Base-by-base conservation (phyloP, 2,113 vertebrate species). In the Chaenocephalus aceratus region DNA sequence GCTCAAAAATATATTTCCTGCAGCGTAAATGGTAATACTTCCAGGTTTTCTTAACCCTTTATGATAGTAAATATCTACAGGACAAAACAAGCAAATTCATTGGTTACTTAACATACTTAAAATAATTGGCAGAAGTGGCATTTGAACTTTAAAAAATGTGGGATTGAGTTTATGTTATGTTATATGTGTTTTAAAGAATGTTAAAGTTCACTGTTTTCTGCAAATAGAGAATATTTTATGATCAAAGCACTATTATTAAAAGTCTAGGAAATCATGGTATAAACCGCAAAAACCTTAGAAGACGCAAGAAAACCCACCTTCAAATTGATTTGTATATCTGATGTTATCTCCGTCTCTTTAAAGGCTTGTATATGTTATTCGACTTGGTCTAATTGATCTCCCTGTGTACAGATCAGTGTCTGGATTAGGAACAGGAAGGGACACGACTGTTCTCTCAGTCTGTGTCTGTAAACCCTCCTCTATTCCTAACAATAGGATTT, bases 401-500 rank as follows among this genome's bases (percentile, higher is more conserved):
- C 30, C 10, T 54, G n/a, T 15, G 57, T 67, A 44, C n/a, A 68
- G 77, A 78, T 84, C 62, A 83, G 64, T 7, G 46, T 83, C 49
- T 23, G 63, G 70, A 86, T 88, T 86, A 80, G 56, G 75, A 64
- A 82, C 80, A 82, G 88, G 70, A 86, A 79, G 16, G 13, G 41
- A 69, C 34, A 63, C 73, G 44, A 52, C 30, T 73, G 11, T 49
- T 57, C 60, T 49, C 59, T 81, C 68, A 48, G 15, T 66, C 57
- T 58, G 23, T 52, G 30, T 53, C 66, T 46, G 56, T 83, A 51
- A 79, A 67, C 61, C 69, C 65, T 68, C 75, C 65, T 81, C 78
- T 83, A 58, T 86, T 81, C 83, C 72, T 49, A 79, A 91, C 91
- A 90, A 88, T 88, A 76, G 85, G 75, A 86, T 84, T 90, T 87